phyloP scores from a whole-genome alignment of 2,888 invertebrate genomes.

The Cheilosia grossa region DNA sequence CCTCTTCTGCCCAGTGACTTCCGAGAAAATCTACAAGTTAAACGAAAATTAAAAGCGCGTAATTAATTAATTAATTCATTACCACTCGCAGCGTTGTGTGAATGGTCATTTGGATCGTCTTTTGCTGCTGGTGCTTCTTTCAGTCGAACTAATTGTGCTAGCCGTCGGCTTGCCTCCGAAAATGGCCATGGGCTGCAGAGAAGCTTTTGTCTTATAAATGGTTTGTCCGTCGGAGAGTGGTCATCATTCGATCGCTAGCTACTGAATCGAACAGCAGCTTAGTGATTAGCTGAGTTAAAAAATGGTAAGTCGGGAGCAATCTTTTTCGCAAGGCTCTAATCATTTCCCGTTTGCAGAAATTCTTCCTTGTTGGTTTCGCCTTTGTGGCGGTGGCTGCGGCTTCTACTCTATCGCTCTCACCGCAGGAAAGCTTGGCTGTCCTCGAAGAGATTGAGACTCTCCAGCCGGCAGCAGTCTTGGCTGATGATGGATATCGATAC shows the following conservation, averaged over 20 bases:
- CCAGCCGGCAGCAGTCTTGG: conserved; percentile 11
- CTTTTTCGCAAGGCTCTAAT: neutral
- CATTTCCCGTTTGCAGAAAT: conserved; percentile 32
- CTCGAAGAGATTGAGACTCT: conserved; percentile 37
- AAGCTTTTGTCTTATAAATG: conserved; percentile 58
- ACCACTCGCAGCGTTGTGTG: conserved; percentile 4
- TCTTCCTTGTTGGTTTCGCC: conserved; percentile 65
- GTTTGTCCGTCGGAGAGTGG: conserved; percentile 43
- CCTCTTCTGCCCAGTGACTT: conserved; percentile 35
- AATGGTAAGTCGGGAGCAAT: conserved; percentile 45
- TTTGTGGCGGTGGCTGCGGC: conserved; percentile 47
- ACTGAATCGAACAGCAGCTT: conserved; percentile 37
- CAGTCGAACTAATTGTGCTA: conserved; percentile 33
- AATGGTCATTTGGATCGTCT: conserved; percentile 33
- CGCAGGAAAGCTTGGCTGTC: conserved; percentile 39
- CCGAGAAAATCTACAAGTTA: conserved; percentile 57
- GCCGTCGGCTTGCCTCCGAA: conserved; percentile 1
- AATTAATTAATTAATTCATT: conserved; percentile 34
- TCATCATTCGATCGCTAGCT: conserved; percentile 67
- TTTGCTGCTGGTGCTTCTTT: conserved; percentile 14
- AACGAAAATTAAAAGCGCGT: conserved; percentile 7
- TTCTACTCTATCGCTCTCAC: conserved; percentile 29
- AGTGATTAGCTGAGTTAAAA: conserved; percentile 12
- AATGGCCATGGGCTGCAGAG: conserved; percentile 45
- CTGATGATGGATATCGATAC: conserved; percentile 43